These are phyloP conservation scores for Catostylus mosaicus DNA, from an alignment of 30 jellyfish, hydroid and myxozoan genomes.

Conservation along the genomic window DNA sequence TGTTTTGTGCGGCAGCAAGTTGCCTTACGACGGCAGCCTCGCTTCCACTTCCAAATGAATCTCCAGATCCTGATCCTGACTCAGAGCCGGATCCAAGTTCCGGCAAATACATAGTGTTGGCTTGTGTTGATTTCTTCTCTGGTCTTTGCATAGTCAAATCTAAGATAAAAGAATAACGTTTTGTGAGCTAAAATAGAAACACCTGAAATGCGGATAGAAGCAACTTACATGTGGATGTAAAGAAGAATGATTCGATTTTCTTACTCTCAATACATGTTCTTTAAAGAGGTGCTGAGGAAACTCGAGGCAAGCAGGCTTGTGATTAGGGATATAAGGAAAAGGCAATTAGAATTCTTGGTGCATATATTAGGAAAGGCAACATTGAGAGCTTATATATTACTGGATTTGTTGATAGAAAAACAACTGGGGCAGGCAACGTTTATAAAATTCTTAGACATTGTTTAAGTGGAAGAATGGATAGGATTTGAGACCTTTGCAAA, in stretches of 20 bases:
- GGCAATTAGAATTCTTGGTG: not conserved
- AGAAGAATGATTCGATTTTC: not conserved
- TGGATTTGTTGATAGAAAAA: not conserved
- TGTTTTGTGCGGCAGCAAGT: slow-evolving; percentile 64
- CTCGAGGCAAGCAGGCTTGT: not conserved
- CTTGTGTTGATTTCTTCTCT: not conserved
- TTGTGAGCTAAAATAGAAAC: no score
- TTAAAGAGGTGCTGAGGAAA: not conserved
- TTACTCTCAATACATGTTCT: not conserved
- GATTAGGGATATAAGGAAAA: not conserved
- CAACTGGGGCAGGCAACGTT: not conserved
- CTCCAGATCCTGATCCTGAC: slow-evolving; percentile 91
- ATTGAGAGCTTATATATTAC: not conserved
- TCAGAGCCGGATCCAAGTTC: slow-evolving; percentile 73
- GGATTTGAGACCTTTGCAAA: not conserved
- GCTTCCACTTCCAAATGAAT: slow-evolving; percentile 54
- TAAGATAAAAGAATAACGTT: not conserved
- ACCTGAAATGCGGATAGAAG: no score
- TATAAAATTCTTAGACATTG: not conserved
- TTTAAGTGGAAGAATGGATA: not conserved
- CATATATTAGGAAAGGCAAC: not conserved
- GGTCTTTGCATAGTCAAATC: slow-evolving; percentile 16
- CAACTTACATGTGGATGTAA: not conserved
- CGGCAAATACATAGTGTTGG: slow-evolving; percentile 25
- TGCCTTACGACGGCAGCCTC: slow-evolving; percentile 75